Percentiles rank a stretch among this genome's conserved stretches.
These are phyloP conservation scores for Caerostris darwini DNA, from an alignment of 1,140 invertebrate genomes.

Conservation along the genomic window DNA sequence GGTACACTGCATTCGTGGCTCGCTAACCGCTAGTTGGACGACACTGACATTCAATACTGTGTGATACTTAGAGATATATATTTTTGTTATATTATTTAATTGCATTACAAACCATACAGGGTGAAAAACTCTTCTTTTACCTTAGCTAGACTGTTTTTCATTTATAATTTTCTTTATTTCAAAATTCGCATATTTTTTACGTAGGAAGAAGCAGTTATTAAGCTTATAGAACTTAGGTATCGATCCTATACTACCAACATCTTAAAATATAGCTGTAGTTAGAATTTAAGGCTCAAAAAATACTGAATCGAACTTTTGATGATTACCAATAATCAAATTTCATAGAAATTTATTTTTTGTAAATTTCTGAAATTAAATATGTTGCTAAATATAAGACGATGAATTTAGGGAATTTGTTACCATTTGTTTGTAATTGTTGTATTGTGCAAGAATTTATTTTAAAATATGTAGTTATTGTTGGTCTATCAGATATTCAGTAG, in stretches of 20 bases:
- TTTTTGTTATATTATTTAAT: conserved; percentile 71
- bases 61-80: conserved; percentile 74
- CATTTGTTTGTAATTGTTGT: conserved; percentile 68
- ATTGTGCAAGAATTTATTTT: conserved; percentile 60
- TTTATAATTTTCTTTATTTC: conserved; percentile 26
- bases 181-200: not conserved
- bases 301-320: conserved; percentile 66
- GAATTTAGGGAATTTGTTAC: conserved; percentile 48
- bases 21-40: conserved; percentile 55
- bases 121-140: not conserved
- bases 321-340: conserved; percentile 50
- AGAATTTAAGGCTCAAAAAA: conserved; percentile 64
- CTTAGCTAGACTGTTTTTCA: not conserved
- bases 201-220: not conserved
- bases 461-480: not conserved
- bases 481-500: no score
- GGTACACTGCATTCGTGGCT: not conserved
- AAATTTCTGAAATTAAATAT: conserved; percentile 58
- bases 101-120: conserved; percentile 9
- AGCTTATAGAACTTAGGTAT: conserved; percentile 45
- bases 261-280: conserved; percentile 38
- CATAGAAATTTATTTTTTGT: conserved; percentile 71
- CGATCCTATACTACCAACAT: conserved; percentile 1
- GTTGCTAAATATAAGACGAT: conserved; percentile 47
- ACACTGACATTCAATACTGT: conserved; percentile 69